Evolutionary conservation across 2,113 vertebrate genomes (phyloP).

Genomic region (Corapipo altera): DNA sequence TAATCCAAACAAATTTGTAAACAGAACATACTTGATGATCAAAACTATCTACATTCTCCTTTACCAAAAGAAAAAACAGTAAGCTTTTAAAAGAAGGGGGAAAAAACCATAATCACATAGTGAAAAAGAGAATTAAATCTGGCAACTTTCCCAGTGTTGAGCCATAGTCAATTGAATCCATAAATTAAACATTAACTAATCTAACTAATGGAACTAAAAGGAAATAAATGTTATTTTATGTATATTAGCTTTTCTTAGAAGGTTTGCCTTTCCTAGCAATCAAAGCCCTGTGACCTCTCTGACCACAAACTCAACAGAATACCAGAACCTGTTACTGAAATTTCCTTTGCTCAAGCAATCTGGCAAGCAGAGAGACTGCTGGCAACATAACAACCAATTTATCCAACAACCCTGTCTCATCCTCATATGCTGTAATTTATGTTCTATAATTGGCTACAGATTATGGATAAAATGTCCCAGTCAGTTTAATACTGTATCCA

Average conservation of each 20-base stretch:
- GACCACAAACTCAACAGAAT: neutral
- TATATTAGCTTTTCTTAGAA: slow-evolving; percentile 59
- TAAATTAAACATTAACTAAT: slow-evolving; percentile 60
- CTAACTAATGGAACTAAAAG: slow-evolving; percentile 51
- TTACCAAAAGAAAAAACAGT: neutral
- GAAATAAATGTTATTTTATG: slow-evolving; percentile 38
- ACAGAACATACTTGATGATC: neutral
- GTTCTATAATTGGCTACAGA: neutral
- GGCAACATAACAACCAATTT: neutral
- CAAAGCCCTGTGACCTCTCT: neutral
- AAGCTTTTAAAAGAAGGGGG: neutral
- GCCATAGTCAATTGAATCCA: neutral
- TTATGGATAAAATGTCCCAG: neutral
- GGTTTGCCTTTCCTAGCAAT: slow-evolving; percentile 1
- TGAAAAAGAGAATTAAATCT: slow-evolving; percentile 13
- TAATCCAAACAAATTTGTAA: neutral
- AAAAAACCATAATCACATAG: neutral
- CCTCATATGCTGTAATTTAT: neutral
- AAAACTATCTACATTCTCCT: neutral
- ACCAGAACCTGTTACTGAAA: neutral
- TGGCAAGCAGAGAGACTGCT: neutral
- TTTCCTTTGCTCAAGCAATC: slow-evolving; percentile 12
- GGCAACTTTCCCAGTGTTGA: slow-evolving; percentile 14
- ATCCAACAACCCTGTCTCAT: neutral
- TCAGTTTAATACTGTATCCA: neutral